A percentile compares a stretch with the other conserved stretches of the same genome.
Conservation (phyloP, 2,113 vertebrate species). For the Panurus biarmicus region DNA sequence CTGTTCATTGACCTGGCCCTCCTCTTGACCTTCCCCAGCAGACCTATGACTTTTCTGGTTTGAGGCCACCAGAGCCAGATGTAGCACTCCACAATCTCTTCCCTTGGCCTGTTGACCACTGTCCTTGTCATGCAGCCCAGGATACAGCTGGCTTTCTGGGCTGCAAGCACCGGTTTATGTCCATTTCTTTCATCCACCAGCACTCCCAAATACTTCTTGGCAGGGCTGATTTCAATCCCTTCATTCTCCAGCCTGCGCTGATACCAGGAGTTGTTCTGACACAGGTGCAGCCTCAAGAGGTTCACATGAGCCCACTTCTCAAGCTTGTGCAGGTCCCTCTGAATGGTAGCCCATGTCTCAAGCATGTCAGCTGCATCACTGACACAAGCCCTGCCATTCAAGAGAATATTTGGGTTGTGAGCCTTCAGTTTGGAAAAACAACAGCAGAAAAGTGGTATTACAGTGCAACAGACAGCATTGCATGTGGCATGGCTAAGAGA, state of each 20-base stretch:
- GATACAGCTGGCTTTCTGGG: not conserved
- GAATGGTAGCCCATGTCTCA: not conserved
- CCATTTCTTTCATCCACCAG: not conserved
- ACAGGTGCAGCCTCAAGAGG: not conserved
- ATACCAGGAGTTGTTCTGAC: not conserved
- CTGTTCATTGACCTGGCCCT: not conserved
- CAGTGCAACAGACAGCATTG: not conserved
- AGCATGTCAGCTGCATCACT: rapidly evolving
- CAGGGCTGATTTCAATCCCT: not conserved
- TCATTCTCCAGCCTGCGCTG: not conserved
- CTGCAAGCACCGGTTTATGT: rapidly evolving
- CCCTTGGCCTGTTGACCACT: not conserved
- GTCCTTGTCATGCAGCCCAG: not conserved
- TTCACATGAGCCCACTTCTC: not conserved
- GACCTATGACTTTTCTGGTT: not conserved
- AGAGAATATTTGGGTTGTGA: not conserved
- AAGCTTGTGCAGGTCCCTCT: not conserved
- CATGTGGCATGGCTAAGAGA: not conserved
- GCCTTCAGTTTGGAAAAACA: not conserved
- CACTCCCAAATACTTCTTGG: not conserved
- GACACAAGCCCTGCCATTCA: not conserved
- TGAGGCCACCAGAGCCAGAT: not conserved
- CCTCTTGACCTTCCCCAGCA: not conserved
- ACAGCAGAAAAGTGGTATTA: not conserved
- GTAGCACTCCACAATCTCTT: not conserved